phyloP scores from a whole-genome alignment of 1,140 invertebrate genomes.

The Aphidius gifuensis region DNA sequence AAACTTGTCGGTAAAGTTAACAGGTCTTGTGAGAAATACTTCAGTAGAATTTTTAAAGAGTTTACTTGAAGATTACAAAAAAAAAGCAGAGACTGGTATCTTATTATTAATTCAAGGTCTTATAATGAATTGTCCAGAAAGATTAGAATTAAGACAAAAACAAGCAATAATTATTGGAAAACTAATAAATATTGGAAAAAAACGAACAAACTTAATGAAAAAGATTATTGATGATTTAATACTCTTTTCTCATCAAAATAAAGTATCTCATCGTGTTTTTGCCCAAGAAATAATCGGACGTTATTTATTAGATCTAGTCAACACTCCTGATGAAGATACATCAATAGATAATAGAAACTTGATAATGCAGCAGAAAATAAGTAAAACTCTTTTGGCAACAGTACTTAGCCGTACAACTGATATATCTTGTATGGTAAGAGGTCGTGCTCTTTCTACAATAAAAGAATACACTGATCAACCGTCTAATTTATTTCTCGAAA shows the following conservation, averaged over 20 bases:
- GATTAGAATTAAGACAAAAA: slow-evolving; percentile 58
- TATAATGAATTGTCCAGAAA: slow-evolving; percentile 60
- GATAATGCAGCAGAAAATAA: slow-evolving; percentile 31
- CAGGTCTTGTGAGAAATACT: slow-evolving; percentile 52
- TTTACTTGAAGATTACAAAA: slow-evolving; percentile 46
- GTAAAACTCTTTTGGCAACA: slow-evolving; percentile 53
- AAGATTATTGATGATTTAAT: slow-evolving; percentile 55
- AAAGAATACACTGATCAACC: slow-evolving; percentile 52
- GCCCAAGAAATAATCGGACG: slow-evolving; percentile 59
- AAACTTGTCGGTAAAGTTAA: slow-evolving; percentile 43
- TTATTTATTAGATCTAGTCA: slow-evolving; percentile 45
- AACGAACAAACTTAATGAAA: slow-evolving; percentile 29
- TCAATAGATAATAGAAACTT: slow-evolving; percentile 14
- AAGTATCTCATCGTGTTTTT: slow-evolving; percentile 56
- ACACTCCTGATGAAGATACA: slow-evolving; percentile 28
- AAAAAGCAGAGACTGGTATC: slow-evolving; percentile 45
- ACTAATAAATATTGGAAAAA: slow-evolving; percentile 48
- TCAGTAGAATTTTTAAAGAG: slow-evolving; percentile 56
- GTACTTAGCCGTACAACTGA: slow-evolving; percentile 58
- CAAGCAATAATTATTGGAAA: slow-evolving; percentile 55
- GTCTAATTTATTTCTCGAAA: slow-evolving; percentile 44
- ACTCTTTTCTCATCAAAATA: slow-evolving; percentile 53
- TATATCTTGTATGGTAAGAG: slow-evolving; percentile 58
- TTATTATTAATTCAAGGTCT: slow-evolving; percentile 60
- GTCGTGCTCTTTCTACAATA: slow-evolving; percentile 58